Evolutionary conservation across 2,113 vertebrate species (phyloP).

Genomic region (Malurus alboscapulatus): DNA sequence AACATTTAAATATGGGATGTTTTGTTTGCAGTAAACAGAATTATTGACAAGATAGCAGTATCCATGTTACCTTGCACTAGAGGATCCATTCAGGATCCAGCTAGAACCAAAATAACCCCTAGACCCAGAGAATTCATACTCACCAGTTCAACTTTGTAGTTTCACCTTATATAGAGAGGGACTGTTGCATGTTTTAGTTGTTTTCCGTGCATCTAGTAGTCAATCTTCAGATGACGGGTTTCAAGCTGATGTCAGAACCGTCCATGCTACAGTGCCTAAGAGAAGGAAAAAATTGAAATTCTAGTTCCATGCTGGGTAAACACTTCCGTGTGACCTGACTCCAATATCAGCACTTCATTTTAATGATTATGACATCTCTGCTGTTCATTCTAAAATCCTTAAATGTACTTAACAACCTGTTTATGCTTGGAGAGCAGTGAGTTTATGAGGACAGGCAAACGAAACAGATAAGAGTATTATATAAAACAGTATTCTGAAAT

Average conservation of each 20-base stretch:
- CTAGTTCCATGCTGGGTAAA: conserved; percentile 36
- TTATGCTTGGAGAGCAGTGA: conserved; percentile 56
- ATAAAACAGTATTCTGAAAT: conserved; percentile 53
- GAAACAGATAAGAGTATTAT: conserved; percentile 67
- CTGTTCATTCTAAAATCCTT: conserved; percentile 66
- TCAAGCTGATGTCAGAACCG: not conserved
- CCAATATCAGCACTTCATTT: conserved; percentile 65
- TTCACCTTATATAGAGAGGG: not conserved
- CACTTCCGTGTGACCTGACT: conserved; percentile 42
- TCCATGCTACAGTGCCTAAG: not conserved
- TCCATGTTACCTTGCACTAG: not conserved
- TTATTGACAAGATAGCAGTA: not conserved
- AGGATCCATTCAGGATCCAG: not conserved
- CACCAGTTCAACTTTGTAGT: not conserved
- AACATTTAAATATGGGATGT: not conserved
- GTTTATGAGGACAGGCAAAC: conserved; percentile 61
- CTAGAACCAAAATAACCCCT: not conserved
- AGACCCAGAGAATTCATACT: not conserved
- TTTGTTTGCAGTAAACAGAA: not conserved
- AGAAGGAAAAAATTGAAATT: conserved; percentile 46
- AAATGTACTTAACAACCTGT: conserved; percentile 69
- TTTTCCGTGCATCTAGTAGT: not conserved
- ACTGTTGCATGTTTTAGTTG: not conserved
- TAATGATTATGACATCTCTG: conserved; percentile 64
- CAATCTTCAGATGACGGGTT: not conserved